Base-by-base conservation (phyloP, 2,888 invertebrate genomes). In the Busseola fusca region DNA sequence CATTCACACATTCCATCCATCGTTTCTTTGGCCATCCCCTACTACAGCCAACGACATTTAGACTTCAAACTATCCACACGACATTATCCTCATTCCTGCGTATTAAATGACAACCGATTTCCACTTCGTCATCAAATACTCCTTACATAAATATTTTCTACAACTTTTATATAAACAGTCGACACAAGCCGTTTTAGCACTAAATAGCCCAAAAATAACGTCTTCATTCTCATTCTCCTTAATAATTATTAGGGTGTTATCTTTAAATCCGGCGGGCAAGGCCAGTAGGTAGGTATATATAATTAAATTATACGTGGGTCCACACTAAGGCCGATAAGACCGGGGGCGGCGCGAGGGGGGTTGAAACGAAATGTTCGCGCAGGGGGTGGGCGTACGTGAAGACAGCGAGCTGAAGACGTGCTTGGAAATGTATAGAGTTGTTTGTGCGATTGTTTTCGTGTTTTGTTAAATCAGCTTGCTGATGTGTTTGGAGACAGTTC, bases 321-420 rank as follows among this genome's bases (percentile, higher is more conserved):
- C 87, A 86, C 82, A 87, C 89, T 88, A 86, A 89, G 89, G 87
- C 90, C 87, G 92, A 93, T 94, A 95, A 95, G 95, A 95, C 93
- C 91, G 84, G 80, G 88, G 77, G 89, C 87, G 85, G 74, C 86
- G 88, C 84, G 86, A 76, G 83, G 86, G 87, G 87, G 87, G 88
- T 82, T 82, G 87, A 84, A 87, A 86, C 89, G 86, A 88, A 90
- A 91, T 89, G 89, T 89, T 90, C 89, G 86, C 87, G 87, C 86
- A 84, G 88, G 85, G 91, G 91, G 91, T 90, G 91, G 89, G 91
- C 88, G 89, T 89, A 93, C 93, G 94, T 94, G 94, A 95, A 95
- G 95, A 95, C 94, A 94, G 89, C 91, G 89, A 84, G 82, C 85
- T 89, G 93, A 95, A 95, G 94, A 95, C 94, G 91, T 92, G 90